These are phyloP conservation scores for Oreohelix idahoensis DNA, from an alignment of 1,140 invertebrate genomes.

Conservation along the genomic window DNA sequence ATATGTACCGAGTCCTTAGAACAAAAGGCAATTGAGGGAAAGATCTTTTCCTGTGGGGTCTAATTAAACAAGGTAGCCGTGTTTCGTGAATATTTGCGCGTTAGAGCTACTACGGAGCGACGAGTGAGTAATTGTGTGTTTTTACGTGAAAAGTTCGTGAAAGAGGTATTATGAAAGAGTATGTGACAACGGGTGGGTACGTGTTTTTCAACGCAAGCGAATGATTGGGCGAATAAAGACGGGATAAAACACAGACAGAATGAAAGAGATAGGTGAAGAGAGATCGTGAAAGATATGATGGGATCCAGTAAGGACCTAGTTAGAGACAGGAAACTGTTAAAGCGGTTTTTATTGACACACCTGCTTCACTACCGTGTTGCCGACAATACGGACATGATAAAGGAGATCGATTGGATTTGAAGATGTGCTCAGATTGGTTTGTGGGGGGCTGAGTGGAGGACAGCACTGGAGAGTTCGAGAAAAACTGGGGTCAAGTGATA, in stretches of 20 bases:
- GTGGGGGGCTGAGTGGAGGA: not conserved
- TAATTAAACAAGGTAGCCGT: not conserved
- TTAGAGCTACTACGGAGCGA: not conserved
- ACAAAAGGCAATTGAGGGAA: not conserved
- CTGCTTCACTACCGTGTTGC: not conserved
- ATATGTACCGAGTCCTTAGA: not conserved
- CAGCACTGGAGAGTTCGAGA: not conserved
- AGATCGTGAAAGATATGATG: not conserved
- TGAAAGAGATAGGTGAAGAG: not conserved
- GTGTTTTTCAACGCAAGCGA: not conserved
- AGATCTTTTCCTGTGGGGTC: not conserved
- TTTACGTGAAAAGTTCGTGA: not conserved
- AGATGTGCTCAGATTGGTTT: not conserved
- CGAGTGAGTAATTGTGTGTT: not conserved
- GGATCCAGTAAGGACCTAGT: not conserved
- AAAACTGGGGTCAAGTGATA: too few species aligned
- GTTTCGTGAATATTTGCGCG: not conserved
- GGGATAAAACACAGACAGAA: not conserved
- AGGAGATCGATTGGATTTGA: not conserved
- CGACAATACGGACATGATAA: not conserved
- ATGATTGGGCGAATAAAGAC: not conserved
- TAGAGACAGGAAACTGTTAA: not conserved
- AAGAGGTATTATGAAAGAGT: not conserved
- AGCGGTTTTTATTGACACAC: constrained; percentile 35
- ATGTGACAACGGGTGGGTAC: not conserved